These are phyloP conservation scores for Maconellicoccus hirsutus DNA, from an alignment of 1,140 invertebrate genomes.

Conservation along the genomic window DNA sequence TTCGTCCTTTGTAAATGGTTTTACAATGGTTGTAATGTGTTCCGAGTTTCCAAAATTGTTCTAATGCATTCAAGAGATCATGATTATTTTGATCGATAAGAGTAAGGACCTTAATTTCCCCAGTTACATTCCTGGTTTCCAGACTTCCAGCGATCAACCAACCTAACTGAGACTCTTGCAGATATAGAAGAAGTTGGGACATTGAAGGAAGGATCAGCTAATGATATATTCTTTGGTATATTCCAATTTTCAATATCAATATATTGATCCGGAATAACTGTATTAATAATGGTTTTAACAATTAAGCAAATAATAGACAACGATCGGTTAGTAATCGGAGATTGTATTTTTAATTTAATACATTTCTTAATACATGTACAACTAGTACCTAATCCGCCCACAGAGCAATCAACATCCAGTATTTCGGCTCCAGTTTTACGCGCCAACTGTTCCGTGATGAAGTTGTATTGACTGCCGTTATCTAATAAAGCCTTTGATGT, in stretches of 20 bases:
- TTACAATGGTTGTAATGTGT: neutral
- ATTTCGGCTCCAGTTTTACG: neutral
- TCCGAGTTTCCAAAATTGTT: constrained; percentile 19
- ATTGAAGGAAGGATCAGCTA: constrained; percentile 23
- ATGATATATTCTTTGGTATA: neutral
- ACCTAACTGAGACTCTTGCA: neutral
- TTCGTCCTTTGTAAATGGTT: constrained; percentile 23
- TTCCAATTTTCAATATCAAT: neutral
- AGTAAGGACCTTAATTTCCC: neutral
- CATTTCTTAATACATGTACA: neutral
- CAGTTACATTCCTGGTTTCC: no score
- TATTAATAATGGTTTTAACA: neutral
- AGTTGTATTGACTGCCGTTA: neutral
- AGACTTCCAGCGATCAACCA: constrained; percentile 18
- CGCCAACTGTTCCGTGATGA: neutral
- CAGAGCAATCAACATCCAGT: neutral
- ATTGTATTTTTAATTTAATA: neutral
- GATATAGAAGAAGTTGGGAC: neutral
- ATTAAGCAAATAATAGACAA: neutral
- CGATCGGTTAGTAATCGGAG: neutral
- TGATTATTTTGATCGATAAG: neutral
- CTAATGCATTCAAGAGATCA: neutral
- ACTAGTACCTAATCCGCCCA: neutral
- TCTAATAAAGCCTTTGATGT: neutral
- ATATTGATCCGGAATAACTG: neutral